Base-by-base conservation (phyloP, 2,797 vertebrate genomes). In the Leuciscus waleckii region DNA sequence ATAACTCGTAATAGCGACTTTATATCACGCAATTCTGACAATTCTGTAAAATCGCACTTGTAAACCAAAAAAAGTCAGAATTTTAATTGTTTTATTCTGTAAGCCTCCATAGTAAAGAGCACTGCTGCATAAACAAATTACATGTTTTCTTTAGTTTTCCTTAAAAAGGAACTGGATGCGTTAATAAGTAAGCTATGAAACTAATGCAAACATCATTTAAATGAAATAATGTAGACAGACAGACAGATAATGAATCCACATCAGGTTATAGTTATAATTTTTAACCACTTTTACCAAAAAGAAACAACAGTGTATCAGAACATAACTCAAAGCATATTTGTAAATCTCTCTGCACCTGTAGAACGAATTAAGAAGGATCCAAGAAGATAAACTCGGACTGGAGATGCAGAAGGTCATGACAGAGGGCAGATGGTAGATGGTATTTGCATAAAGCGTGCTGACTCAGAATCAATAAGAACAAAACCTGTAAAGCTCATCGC, bases 401-500 rank as follows among this genome's bases (percentile, higher is more conserved):
- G 87, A 84, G 84, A 88, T 90, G 83, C 54, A 82, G 90, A 94
- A 94, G 93, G 93, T 94, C 91, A 82, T 0, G 79, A 81, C 88
- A 84, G 89, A 90, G 89, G 91, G 90, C 85, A 84, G 68, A 37
- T 19, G 65, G 29, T 68, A 6, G 68, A 37, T 19, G 65, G 29
- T 65, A 6, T 89, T 88, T 91, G 89, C 90, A 1, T 88, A 91
- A 91, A 89, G 92, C 56, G 71, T 41, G 69, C 77, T 69, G 88
- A 88, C 87, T 92, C 88, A 84, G 87, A 93, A 89, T 90, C 91
- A 91, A 92, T 91, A 90, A 91, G 92, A 93, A 92, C 91, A 91
- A 91, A 93, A 86, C 90, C 89, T 91, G 89, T 91, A 92, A 92
- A 94, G 94, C 91, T 90, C 94, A 94, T 95, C 93, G 21, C 86